Conservation (phyloP, 2,797 vertebrate genomes). For the Mormyrus hasselquistii region DNA sequence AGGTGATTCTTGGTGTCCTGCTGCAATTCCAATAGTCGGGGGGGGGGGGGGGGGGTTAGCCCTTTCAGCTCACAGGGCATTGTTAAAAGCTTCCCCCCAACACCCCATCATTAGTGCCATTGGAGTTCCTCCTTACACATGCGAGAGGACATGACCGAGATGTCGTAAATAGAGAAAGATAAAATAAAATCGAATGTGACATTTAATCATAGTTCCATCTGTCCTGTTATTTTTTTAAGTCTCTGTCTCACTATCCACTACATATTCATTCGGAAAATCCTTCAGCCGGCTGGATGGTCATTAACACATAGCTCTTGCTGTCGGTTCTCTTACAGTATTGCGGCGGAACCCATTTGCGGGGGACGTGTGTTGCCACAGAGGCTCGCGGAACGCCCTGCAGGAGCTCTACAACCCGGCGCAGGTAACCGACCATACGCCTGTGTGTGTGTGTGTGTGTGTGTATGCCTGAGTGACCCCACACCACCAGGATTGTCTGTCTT, state of each 20-base stretch:
- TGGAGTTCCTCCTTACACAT: not conserved
- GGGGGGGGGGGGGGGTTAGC: not conserved
- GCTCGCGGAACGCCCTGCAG: slow-evolving; percentile 84
- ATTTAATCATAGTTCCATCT: not conserved
- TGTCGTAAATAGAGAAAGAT: not conserved
- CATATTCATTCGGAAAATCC: not conserved
- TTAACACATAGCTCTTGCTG: not conserved
- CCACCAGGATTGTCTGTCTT: not conserved
- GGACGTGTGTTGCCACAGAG: slow-evolving; percentile 88
- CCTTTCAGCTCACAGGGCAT: not conserved
- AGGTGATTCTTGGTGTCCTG: not conserved
- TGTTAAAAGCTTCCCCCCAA: not conserved
- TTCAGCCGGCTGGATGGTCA: not conserved
- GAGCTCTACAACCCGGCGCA: slow-evolving; percentile 91
- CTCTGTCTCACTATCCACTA: not conserved
- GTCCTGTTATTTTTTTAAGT: not conserved
- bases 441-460: not conserved
- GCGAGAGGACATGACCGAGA: not conserved
- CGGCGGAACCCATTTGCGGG: slow-evolving; percentile 83
- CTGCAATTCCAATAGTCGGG: not conserved
- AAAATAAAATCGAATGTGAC: not conserved
- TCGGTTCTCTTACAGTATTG: slow-evolving; percentile 71
- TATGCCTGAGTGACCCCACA: not conserved
- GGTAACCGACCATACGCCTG: slow-evolving; percentile 54
- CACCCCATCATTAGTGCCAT: not conserved